Evolutionary conservation across 2,888 invertebrate genomes (phyloP), one percentile per base, ranked within the genome.

Genomic region (Cephalotes varians): DNA sequence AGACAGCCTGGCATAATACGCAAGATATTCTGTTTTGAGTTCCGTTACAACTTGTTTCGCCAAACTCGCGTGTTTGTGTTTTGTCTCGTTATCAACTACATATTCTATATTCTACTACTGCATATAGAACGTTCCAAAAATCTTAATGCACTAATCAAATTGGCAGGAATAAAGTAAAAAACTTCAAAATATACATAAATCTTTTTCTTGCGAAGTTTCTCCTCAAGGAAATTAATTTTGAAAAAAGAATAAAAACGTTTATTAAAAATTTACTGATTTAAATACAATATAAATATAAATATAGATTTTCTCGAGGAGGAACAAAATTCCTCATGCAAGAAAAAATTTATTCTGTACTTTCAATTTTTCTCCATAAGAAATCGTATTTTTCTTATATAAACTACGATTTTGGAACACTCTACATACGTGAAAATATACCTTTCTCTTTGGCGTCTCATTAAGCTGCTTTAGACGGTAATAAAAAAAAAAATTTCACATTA

Each of bases 391-490:
- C 86, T 90, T 87, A 86, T 87, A 86, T 83, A 85, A 89, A 80
- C 67, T 72, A 71, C 80, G 5, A 87, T 86, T 54, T 77, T n/a
- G 40, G 51, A 62, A 69, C 65, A 73, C 76, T 81, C 81, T 86
- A 81, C 79, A 81, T 40, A 47, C 80, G 76, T 79, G 81, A 85
- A 83, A 84, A 86, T 76, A 85, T 84, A 87, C 74, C 77, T 86
- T 87, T 91, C 87, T 90, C 88, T 91, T 91, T 91, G 91, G 88
- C 88, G 82, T 87, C 85, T 77, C 72, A 83, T 89, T 86, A 89
- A 89, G 85, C 88, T 89, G 89, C 82, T 69, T 84, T 83, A 83
- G 81, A 88, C 79, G 31, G 47, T 51, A 56, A 28, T 69, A 31
- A 15, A 40, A 77, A 65, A n/a, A 54, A n/a, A 44, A 51, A 15